Conservation (phyloP, 2,888 invertebrate genomes). For the Leucania comma region DNA sequence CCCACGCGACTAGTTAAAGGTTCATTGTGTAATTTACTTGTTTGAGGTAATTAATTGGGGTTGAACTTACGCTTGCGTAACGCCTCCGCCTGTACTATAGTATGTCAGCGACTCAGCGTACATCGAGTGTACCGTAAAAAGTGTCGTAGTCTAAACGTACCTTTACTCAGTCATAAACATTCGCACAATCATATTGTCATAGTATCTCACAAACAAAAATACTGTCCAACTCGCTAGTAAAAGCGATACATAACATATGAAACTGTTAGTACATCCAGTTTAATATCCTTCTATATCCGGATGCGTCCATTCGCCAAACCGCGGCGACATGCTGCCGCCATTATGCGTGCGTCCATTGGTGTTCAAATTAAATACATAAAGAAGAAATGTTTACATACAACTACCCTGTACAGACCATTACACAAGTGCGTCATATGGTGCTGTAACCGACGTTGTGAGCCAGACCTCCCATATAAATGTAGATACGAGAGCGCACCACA, state of each 20-base stretch:
- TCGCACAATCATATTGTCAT: slow-evolving; percentile 10
- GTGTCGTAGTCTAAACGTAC: too few relatives aligned
- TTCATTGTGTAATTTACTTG: too few relatives aligned
- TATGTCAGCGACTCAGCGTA: too few relatives aligned
- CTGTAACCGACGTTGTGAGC: slow-evolving; percentile 59
- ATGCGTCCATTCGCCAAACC: slow-evolving; percentile 85
- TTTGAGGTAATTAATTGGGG: too few relatives aligned
- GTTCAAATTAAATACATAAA: slow-evolving; percentile 89
- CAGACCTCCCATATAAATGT: slow-evolving; percentile 58
- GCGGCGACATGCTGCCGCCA: slow-evolving; percentile 87
- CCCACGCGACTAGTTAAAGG: too few relatives aligned
- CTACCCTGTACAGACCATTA: slow-evolving; percentile 66
- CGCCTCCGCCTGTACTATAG: too few relatives aligned
- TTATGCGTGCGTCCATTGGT: slow-evolving; percentile 84
- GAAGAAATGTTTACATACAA: slow-evolving; percentile 82
- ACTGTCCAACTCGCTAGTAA: slow-evolving; percentile 20
- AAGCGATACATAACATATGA: slow-evolving; percentile 49
- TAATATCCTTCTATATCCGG: slow-evolving; percentile 67
- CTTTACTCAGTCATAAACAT: slow-evolving; percentile 1
- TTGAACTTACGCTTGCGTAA: too few relatives aligned
- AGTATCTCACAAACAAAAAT: slow-evolving; percentile 26
- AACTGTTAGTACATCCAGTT: slow-evolving; percentile 61
- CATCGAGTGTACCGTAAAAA: too few relatives aligned
- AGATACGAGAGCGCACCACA: slow-evolving; percentile 51
- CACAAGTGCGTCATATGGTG: slow-evolving; percentile 66